Evolutionary conservation across 2,888 invertebrate species (phyloP), one percentile per base, ranked within the genome.

Genomic region (Chaetogeoica ovagalla): DNA sequence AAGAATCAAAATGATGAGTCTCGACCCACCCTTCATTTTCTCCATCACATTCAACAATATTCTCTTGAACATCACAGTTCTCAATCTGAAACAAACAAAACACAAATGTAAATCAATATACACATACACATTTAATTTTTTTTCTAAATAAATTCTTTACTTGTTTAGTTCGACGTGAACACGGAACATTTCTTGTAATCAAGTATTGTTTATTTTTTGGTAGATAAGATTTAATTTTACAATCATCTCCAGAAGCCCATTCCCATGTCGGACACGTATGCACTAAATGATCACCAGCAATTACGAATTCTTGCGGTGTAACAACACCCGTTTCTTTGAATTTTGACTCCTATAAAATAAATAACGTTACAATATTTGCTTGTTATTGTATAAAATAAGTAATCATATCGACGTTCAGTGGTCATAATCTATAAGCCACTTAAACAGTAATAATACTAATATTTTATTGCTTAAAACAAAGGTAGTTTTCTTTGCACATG

Each of bases 191-290:
- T 83, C 94, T 91, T 1, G 98, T 99, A 72, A 98, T 92, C 72
- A 99, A 90, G 87, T 97, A 99, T 87, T 99, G 99, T 87, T 98
- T 98, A 84, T 97, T 94, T 85, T 91, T 89, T 0, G 99, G 99
- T 83, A 99, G 89, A 88, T 97, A 98, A 0, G 93, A 87, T 85
- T 96, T 95, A 43, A 91, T 88, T 87, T 94, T 94, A n/a, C 92
- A 89, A 83, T 95, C 94, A 86, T 98, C 98, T 0, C 97, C 98
- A 83, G 90, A 89, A 0, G 95, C 93, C 99, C 99, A 99, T 85
- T 97, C 95, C 99, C 99, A 99, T 0, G 99, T 98, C 0, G 99
- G 98, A 86, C 98, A 99, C 86, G 98, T 98, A 87, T 99, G 98
- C 0, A 98, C 98, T 81, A 99, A 88, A 87, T 99, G 98, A 86